Conservation (phyloP, 2,113 vertebrate species). For the Osmerus mordax region DNA sequence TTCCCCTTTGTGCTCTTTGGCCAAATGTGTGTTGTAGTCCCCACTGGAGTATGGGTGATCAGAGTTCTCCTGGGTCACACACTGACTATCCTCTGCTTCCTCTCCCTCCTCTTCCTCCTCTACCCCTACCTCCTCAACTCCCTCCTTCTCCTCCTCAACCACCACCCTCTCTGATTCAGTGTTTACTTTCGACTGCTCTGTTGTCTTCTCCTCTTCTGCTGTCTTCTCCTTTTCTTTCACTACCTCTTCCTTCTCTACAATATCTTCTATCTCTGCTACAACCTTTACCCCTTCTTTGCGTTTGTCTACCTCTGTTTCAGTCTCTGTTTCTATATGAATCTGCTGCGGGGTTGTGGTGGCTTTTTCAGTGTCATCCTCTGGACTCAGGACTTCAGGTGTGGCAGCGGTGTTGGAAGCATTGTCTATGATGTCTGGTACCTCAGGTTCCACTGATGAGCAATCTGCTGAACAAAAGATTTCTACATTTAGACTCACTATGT, state of each 20-base stretch:
- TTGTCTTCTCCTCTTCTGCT: constrained; percentile 32
- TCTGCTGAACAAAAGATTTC: constrained; percentile 23
- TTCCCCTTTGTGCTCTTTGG: constrained; percentile 63
- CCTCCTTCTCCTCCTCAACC: constrained; percentile 36
- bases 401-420: background rate
- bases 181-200: constrained; percentile 28
- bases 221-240: constrained; percentile 69
- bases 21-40: constrained; percentile 62
- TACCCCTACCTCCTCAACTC: constrained; percentile 38
- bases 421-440: background rate
- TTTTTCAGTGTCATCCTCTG: constrained; percentile 33
- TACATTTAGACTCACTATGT: too few relatives aligned
- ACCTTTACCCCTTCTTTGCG: constrained; percentile 55
- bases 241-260: constrained; percentile 61
- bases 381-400: background rate
- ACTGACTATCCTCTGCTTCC: constrained; percentile 46
- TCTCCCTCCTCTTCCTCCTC: constrained; percentile 36
- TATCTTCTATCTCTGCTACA: constrained; percentile 24
- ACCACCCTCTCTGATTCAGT: constrained; percentile 23
- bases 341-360: constrained; percentile 22
- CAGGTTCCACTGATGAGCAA: constrained; percentile 1
- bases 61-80: constrained; percentile 64
- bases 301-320: constrained; percentile 34
- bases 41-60: constrained; percentile 78
- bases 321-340: constrained; percentile 30